phyloP scores from a whole-genome alignment of 2,888 invertebrate genomes.

The Eledona agricola region DNA sequence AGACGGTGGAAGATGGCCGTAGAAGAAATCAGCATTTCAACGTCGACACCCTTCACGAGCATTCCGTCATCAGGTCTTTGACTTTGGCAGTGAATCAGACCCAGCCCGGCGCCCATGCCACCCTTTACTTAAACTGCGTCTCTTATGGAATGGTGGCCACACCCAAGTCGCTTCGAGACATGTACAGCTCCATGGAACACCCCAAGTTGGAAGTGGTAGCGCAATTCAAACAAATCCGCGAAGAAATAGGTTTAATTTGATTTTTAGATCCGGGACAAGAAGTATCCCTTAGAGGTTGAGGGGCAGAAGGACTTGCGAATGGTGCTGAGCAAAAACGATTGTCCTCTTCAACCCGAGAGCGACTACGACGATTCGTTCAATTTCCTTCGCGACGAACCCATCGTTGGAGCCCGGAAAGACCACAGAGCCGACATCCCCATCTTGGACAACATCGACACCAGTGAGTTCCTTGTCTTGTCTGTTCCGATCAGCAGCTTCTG shows the following conservation, averaged over 20 bases:
- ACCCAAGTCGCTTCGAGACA: conserved; percentile 67
- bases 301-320: conserved; percentile 63
- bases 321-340: conserved; percentile 65
- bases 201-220: conserved; percentile 68
- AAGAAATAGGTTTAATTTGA: neutral
- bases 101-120: conserved; percentile 68
- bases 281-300: conserved; percentile 67
- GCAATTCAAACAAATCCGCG: neutral
- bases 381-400: conserved; percentile 60
- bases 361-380: conserved; percentile 50
- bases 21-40: conserved; percentile 70
- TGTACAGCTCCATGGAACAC: conserved; percentile 66
- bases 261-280: conserved; percentile 68
- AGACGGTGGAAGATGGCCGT: conserved; percentile 69
- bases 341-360: conserved; percentile 57
- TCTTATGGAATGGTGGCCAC: conserved; percentile 71
- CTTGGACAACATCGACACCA: conserved; percentile 68
- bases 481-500: too few relatives aligned
- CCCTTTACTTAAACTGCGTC: conserved; percentile 72
- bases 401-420: conserved; percentile 49
- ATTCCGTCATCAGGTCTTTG: conserved; percentile 67
- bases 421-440: conserved; percentile 74
- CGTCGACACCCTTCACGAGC: conserved; percentile 67
- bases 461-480: conserved; percentile 46
- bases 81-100: conserved; percentile 66